Evolutionary conservation across 2,888 invertebrate species (phyloP), one percentile per base, ranked within the genome.

Genomic region (Euzophera pinguis): DNA sequence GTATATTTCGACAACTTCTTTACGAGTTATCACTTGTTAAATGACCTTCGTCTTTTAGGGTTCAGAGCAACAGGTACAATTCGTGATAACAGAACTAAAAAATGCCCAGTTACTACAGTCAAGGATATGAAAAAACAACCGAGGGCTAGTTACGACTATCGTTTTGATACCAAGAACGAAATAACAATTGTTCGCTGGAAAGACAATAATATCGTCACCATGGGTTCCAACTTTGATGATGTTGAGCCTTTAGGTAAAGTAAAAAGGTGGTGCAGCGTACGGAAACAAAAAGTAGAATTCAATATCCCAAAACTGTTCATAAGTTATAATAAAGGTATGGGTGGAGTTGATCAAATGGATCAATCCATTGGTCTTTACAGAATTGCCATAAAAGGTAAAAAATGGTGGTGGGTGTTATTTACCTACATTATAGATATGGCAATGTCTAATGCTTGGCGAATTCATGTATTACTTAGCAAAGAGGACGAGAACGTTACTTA

Each of bases 201-300:
- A 41, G 65, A 64, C 49, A 67, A 65, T 48, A 63, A 54, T 55
- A 57, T 67, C 9, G 53, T 56, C 50, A 62, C 65, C 16, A 63
- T 64, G 56, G 62, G 51, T 35, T 56, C 62, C 37, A 67, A 64
- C 53, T 63, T 56, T 52, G 62, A 62, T 52, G 49, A 45, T 43
- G 52, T 63, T 47, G 57, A 64, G 47, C 62, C 62, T 47, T 52
- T 63, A 49, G 62, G 61, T 34, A 59, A 58, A 54, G 63, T 66
- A 29, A 65, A 63, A 60, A 16, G 63, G 50, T 68, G 59, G 59
- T 56, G 58, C 53, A 49, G 52, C 49, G 50, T 52, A 57, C 52
- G 47, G 50, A 57, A 53, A 43, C 50, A 61, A 54, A 64, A 64
- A 52, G 53, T 55, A 13, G 62, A 64, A 52, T 59, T 65, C 39